phyloP scores from a whole-genome alignment of 2,797 vertebrate species.

The Diplodus puntazzo region DNA sequence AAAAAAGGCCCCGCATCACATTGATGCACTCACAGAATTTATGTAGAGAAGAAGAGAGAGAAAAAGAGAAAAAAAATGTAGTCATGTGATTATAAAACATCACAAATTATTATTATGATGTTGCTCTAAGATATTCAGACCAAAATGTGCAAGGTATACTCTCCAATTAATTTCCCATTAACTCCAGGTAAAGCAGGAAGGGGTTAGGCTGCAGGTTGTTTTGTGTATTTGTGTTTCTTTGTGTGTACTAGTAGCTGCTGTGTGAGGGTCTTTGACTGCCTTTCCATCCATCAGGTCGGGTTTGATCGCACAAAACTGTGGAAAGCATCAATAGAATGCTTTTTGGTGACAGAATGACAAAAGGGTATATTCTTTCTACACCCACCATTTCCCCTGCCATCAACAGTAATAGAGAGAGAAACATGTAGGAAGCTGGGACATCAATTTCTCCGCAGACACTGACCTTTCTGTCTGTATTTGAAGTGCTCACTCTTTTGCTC shows the following conservation, averaged over 20 bases:
- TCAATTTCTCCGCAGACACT: neutral
- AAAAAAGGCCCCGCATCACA: slow-evolving; percentile 12
- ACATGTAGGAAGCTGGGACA: slow-evolving; percentile 3
- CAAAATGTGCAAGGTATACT: neutral
- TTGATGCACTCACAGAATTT: neutral
- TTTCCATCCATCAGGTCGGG: neutral
- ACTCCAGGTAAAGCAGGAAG: neutral
- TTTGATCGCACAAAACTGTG: slow-evolving; percentile 18
- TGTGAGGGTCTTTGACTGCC: neutral
- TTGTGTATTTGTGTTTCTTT: neutral
- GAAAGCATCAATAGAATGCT: neutral
- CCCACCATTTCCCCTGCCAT: neutral
- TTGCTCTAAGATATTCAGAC: neutral
- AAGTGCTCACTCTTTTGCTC: slow-evolving; percentile 5
- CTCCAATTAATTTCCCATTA: neutral
- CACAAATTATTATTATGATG: neutral
- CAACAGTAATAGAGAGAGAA: neutral
- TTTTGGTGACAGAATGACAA: neutral
- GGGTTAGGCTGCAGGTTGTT: neutral
- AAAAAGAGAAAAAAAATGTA: neutral
- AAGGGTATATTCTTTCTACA: neutral
- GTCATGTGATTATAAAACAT: neutral
- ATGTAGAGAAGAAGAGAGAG: neutral
- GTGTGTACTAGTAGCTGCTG: neutral
- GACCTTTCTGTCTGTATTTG: slow-evolving; percentile 4